A percentile compares a stretch with the other conserved stretches of the same genome.
phyloP scores from a whole-genome alignment of 2,888 invertebrate genomes.

The Branchipolynoe longqiensis region DNA sequence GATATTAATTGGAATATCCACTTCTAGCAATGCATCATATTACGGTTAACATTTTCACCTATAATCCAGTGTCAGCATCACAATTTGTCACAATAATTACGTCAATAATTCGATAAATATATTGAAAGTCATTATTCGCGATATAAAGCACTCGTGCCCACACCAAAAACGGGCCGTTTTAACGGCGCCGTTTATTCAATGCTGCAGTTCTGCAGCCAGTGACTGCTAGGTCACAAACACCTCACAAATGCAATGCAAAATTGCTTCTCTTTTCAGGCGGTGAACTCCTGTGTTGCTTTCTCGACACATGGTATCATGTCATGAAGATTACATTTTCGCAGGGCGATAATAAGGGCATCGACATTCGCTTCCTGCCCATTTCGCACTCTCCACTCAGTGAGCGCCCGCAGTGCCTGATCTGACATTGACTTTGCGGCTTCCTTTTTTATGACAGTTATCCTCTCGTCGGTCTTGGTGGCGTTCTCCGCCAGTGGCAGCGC shows the following conservation, averaged over 20 bases:
- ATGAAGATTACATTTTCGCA: conserved; percentile 65
- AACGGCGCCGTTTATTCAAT: no score
- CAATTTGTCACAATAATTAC: neutral
- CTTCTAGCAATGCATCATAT: no score
- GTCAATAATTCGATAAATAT: neutral
- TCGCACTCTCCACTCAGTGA: conserved; percentile 67
- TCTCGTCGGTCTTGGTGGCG: conserved; percentile 53
- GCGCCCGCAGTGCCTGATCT: conserved; percentile 63
- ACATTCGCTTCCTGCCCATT: conserved; percentile 64
- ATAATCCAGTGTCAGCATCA: neutral
- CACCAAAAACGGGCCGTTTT: no score
- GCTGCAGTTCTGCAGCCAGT: no score
- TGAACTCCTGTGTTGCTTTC: conserved; percentile 59
- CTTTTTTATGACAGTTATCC: conserved; percentile 61
- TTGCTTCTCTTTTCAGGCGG: neutral
- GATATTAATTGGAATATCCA: no score
- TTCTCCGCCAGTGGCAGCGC: conserved; percentile 63
- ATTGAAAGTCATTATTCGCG: no score
- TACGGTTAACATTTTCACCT: neutral
- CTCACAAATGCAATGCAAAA: neutral
- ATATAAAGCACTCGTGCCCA: neutral
- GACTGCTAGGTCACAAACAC: neutral
- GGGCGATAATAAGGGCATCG: conserved; percentile 64
- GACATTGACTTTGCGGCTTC: conserved; percentile 57
- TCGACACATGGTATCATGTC: conserved; percentile 62